phyloP scores from a whole-genome alignment of 2,888 invertebrate genomes.

The Spicauda simplicius region DNA sequence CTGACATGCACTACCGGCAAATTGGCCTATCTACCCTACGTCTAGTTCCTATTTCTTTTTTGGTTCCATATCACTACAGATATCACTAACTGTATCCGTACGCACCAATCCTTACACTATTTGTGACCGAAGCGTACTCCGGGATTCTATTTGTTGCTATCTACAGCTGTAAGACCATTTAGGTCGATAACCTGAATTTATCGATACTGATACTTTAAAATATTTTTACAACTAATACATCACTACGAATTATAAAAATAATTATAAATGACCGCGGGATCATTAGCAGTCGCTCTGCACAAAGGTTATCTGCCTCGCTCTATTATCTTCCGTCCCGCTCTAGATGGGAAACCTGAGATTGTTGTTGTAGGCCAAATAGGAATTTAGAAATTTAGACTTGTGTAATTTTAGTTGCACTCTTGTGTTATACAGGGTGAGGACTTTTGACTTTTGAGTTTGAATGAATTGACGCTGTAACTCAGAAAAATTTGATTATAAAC shows the following conservation, averaged over 20 bases:
- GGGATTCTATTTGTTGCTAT: too few relatives aligned
- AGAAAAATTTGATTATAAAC: too few relatives aligned
- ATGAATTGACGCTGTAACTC: too few relatives aligned
- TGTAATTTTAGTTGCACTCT: conserved; percentile 8
- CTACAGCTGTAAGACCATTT: too few relatives aligned
- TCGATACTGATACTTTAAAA: neutral
- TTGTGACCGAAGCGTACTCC: too few relatives aligned
- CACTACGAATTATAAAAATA: conserved; percentile 57
- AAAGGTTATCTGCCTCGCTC: conserved; percentile 47
- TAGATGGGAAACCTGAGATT: conserved; percentile 49
- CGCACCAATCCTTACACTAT: too few relatives aligned
- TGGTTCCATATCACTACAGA: too few relatives aligned
- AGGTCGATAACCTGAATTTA: too few relatives aligned
- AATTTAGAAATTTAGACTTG: conserved; percentile 39
- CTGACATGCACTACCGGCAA: too few relatives aligned
- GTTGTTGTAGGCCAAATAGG: conserved; percentile 60
- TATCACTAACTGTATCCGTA: too few relatives aligned
- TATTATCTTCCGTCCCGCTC: conserved; percentile 43
- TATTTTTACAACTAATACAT: conserved; percentile 29
- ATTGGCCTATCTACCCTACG: too few relatives aligned
- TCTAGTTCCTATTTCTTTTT: too few relatives aligned
- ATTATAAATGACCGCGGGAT: conserved; percentile 56
- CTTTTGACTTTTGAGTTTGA: neutral
- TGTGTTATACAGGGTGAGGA: conserved; percentile 6
- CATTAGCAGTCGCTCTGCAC: conserved; percentile 55